phyloP scores from a whole-genome alignment of 92 coral and sea anemone species.

The Zoanthus gigantus region DNA sequence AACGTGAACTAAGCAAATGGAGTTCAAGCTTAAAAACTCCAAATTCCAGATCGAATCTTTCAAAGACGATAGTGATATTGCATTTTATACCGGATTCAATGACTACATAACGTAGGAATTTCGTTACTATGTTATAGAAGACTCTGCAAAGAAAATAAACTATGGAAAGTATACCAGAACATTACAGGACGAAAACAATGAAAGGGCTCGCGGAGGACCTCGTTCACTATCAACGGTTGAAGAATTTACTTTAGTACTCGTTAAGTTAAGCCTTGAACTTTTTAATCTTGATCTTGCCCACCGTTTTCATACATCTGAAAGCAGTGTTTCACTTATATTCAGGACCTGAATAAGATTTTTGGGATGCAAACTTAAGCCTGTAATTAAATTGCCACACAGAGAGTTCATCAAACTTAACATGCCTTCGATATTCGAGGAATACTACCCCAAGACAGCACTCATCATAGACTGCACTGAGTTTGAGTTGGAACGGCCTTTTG shows the following conservation, averaged over 20 bases:
- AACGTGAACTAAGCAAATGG: no score
- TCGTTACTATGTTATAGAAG: not conserved
- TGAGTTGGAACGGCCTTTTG: not conserved
- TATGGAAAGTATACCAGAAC: not conserved
- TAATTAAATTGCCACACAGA: not conserved
- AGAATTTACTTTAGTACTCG: not conserved
- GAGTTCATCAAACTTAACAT: not conserved
- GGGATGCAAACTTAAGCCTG: not conserved
- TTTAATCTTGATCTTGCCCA: not conserved
- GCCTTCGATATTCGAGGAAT: not conserved
- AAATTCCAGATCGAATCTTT: not conserved
- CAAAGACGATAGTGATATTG: not conserved
- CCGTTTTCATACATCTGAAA: not conserved
- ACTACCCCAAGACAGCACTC: not conserved
- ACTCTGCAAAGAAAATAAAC: not conserved
- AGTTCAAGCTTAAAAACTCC: not conserved
- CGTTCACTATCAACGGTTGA: not conserved
- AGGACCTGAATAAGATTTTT: not conserved
- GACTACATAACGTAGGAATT: not conserved
- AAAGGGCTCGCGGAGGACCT: not conserved
- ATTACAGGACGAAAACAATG: not conserved
- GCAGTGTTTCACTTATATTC: not conserved
- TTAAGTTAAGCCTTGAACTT: not conserved
- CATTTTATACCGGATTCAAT: not conserved
- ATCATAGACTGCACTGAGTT: not conserved